Conservation (phyloP, 2,888 invertebrate genomes). For the Lepeophtheirus nordmannii region DNA sequence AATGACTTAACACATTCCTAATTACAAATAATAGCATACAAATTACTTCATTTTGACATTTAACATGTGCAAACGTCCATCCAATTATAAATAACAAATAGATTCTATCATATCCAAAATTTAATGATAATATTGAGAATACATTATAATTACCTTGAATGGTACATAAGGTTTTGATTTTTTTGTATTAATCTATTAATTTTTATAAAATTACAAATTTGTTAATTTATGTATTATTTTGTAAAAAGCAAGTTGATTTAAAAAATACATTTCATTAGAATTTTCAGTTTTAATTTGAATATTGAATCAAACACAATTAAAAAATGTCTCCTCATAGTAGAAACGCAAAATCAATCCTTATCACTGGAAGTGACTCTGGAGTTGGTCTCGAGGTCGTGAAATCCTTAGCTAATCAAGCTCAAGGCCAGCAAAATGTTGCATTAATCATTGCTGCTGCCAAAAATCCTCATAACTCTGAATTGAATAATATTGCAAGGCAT, state of each 20-base stretch:
- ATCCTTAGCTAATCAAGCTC: not conserved
- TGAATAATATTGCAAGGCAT: not conserved
- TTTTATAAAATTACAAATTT: not conserved
- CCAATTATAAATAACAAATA: no score
- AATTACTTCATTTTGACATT: no score
- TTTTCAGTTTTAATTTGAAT: not conserved
- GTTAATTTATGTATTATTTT: not conserved
- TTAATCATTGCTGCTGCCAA: not conserved
- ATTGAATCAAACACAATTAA: not conserved
- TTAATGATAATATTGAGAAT: no score
- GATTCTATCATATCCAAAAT: no score
- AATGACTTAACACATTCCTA: no score
- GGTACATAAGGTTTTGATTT: no score
- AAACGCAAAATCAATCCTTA: not conserved
- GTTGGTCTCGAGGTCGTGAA: not conserved
- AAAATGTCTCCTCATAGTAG: not conserved
- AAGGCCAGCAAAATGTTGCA: not conserved
- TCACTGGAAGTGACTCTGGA: slow-evolving; percentile 4
- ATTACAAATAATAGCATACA: no score
- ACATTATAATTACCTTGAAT: no score
- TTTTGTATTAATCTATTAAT: no score
- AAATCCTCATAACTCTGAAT: not conserved
- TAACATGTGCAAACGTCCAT: no score
- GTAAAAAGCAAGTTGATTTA: not conserved
- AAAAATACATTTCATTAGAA: not conserved